A percentile compares a stretch with the other conserved stretches of the same genome.
Conservation (phyloP, 1,140 invertebrate species). For the Trichogramma pretiosum region DNA sequence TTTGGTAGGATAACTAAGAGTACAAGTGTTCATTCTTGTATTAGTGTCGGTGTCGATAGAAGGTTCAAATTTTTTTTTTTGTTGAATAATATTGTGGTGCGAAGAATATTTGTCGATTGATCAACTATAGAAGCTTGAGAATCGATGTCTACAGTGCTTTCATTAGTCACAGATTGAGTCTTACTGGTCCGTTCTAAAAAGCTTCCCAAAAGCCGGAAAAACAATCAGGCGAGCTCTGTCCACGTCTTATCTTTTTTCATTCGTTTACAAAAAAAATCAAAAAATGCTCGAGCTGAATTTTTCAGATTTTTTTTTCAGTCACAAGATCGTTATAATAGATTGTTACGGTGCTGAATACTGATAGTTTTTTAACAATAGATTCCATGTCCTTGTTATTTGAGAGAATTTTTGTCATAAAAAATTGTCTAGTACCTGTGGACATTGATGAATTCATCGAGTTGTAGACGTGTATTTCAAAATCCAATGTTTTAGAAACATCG, state of each 20-base stretch:
- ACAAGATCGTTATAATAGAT: slow-evolving; percentile 14
- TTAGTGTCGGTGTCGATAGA: slow-evolving; percentile 1
- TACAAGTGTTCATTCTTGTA: background rate
- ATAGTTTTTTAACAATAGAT: background rate
- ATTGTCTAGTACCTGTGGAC: slow-evolving; percentile 8
- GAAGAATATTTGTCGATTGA: slow-evolving; percentile 2
- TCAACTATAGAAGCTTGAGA: slow-evolving; percentile 5
- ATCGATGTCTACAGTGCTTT: slow-evolving; percentile 11
- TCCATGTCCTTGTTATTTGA: slow-evolving; percentile 1
- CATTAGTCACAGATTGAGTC: slow-evolving; percentile 14
- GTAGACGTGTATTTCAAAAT: slow-evolving; percentile 6
- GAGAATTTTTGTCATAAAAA: background rate
- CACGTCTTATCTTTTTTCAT: too few species aligned
- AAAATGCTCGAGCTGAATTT: background rate
- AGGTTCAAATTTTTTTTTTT: too few species aligned
- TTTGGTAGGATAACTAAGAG: background rate
- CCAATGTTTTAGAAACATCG: background rate
- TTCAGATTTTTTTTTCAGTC: slow-evolving; percentile 6
- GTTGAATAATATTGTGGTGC: too few species aligned
- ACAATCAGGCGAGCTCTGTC: slow-evolving; percentile 8
- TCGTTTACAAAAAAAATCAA: too few species aligned
- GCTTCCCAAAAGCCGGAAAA: slow-evolving; percentile 22
- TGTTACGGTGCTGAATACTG: background rate
- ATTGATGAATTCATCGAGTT: slow-evolving; percentile 1
- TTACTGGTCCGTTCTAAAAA: slow-evolving; percentile 26